phyloP scores from a whole-genome alignment of 2,113 vertebrate species.

The Crypturellus undulatus region DNA sequence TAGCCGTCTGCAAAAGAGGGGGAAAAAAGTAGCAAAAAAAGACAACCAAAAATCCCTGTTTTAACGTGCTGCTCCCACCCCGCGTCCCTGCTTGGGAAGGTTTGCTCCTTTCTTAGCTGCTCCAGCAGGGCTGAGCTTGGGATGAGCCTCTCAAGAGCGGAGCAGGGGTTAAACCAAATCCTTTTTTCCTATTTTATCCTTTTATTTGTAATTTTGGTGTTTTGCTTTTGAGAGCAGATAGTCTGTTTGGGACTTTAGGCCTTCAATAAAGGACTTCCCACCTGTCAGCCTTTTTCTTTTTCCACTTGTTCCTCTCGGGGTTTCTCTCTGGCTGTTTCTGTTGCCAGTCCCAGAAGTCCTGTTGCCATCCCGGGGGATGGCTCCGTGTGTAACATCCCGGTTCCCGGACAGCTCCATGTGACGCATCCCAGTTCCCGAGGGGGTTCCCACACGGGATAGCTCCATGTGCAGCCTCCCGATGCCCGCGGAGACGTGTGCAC shows the following conservation, averaged over 20 bases:
- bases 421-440: too few relatives aligned
- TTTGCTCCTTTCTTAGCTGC: conserved; percentile 17
- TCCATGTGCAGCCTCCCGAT: too few relatives aligned
- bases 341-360: not conserved
- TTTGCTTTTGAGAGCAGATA: conserved; percentile 19
- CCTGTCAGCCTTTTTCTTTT: not conserved
- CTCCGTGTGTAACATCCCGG: too few relatives aligned
- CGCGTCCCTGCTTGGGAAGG: not conserved
- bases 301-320: not conserved
- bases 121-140: not conserved
- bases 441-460: too few relatives aligned
- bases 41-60: conserved; percentile 39
- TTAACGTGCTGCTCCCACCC: conserved; percentile 77
- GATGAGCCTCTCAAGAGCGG: not conserved
- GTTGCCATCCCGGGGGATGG: too few relatives aligned
- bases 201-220: not conserved
- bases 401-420: too few relatives aligned
- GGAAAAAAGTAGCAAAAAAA: not conserved
- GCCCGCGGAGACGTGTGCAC: too few relatives aligned
- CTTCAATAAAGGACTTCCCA: conserved; percentile 71
- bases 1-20: conserved; percentile 75
- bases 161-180: not conserved
- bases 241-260: conserved; percentile 27
- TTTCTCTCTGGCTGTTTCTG: not conserved
- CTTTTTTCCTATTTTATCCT: not conserved